These are phyloP conservation scores for Elephas maximus DNA, from an alignment of 2,113 vertebrate species.

Conservation along the genomic window DNA sequence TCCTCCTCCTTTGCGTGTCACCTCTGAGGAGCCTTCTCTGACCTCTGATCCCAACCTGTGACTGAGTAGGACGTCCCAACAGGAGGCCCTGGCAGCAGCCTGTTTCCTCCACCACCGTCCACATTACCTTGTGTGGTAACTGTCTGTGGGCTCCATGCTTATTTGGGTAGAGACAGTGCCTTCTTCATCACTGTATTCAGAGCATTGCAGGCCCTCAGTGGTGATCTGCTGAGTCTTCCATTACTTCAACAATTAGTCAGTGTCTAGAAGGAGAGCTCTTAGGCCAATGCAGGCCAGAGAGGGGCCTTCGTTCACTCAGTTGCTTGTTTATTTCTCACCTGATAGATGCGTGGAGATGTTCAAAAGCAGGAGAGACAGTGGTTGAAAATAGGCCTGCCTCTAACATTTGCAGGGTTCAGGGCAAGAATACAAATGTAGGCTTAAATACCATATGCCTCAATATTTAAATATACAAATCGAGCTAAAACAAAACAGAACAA, in stretches of 20 bases:
- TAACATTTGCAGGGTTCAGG: background rate
- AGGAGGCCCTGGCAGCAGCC: background rate
- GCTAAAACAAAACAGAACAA: background rate
- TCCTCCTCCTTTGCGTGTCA: background rate
- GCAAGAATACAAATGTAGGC: background rate
- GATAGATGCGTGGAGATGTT: background rate
- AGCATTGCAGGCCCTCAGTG: background rate
- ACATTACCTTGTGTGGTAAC: background rate
- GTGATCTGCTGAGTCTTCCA: background rate
- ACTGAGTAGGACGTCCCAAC: background rate
- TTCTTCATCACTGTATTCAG: background rate
- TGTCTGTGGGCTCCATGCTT: background rate
- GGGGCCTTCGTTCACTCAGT: background rate
- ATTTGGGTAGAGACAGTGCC: background rate
- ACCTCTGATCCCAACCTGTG: background rate
- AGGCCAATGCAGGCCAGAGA: background rate
- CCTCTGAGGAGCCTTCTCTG: background rate
- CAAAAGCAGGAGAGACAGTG: background rate
- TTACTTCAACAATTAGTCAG: background rate
- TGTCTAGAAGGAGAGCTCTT: background rate
- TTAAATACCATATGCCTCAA: background rate
- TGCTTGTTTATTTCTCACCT: background rate
- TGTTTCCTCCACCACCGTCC: background rate
- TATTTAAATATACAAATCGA: background rate
- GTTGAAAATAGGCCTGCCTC: conserved; percentile 15